Evolutionary conservation across 2,888 invertebrate genomes (phyloP), one percentile per base, ranked within the genome.

Genomic region (Magallana nippona): DNA sequence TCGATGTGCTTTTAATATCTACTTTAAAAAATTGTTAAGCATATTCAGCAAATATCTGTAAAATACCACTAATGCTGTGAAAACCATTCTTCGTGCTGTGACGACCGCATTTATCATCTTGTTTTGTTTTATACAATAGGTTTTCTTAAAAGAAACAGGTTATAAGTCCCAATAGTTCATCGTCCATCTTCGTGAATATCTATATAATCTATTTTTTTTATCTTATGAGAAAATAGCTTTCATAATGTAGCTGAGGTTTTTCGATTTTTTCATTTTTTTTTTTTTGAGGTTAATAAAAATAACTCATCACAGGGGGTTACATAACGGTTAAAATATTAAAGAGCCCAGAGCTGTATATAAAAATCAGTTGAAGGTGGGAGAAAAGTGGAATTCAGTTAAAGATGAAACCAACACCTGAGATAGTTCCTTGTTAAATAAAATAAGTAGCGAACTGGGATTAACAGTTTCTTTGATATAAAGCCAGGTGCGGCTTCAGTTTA

Each of bases 331-430:
- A 71, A 32, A 27, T 27, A 71, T 27, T 27, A 71, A 62, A 5
- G 27, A 32, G 15, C 13, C 13, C 32, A 3, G 32, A 5, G 44
- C 44, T 44, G 44, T 5, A 44, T 71, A 71, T 71, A 71, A 71
- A 71, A 17, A 71, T 71, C 27, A 19, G 1, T n/a, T 8, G 10
- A 19, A 62, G 22, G 22, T 22, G 10, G 22, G 62, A 19, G 27
- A 71, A 27, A 15, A 60, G 44, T 44, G 71, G 71, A 71, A 71
- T 71, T 71, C 71, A 71, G 71, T 71, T 32, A 71, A 71, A 71
- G 71, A 27, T 71, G 71, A 71, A 27, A 71, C 27, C 15, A 71
- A 71, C 71, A 71, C 71, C 71, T 71, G 71, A 32, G 8, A 10
- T 22, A 71, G 22, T 62, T 19, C 32, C 5, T 1, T 71, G 15